Evolutionary conservation across 2,888 invertebrate species (phyloP).

Genomic region (Machimus rusticus): DNA sequence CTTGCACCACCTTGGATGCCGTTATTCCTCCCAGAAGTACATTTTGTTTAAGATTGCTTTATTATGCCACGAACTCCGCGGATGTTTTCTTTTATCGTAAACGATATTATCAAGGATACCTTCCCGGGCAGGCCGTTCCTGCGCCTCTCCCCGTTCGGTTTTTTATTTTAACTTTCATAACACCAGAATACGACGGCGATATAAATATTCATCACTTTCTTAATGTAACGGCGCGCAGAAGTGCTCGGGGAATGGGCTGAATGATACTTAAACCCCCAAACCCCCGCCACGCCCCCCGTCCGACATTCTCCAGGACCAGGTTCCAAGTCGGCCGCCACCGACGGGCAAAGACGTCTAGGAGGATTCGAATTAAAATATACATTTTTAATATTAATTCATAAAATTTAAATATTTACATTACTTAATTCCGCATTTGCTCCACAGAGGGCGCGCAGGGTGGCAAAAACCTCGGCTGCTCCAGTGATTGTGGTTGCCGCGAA

Average conservation of each 20-base stretch:
- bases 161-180: constrained; percentile 39
- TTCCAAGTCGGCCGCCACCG: background rate
- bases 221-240: constrained; percentile 43
- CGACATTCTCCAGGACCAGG: background rate
- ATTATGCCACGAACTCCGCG: constrained; percentile 36
- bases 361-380: constrained; percentile 46
- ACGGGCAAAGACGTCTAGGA: background rate
- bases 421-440: constrained; percentile 43
- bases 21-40: constrained; percentile 12
- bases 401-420: constrained; percentile 47
- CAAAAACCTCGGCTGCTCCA: background rate
- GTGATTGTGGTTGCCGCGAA: background rate
- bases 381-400: constrained; percentile 47
- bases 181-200: constrained; percentile 36
- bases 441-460: background rate
- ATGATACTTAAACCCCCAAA: background rate
- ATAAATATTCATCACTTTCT: constrained; percentile 46
- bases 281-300: background rate
- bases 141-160: background rate
- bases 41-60: constrained; percentile 41
- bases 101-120: constrained; percentile 37
- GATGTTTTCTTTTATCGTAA: constrained; percentile 44
- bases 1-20: constrained; percentile 1
- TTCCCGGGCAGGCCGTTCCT: background rate
- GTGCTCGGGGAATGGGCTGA: constrained; percentile 25